A percentile compares a stretch with the other conserved stretches of the same genome.
phyloP scores from a whole-genome alignment of 1,140 invertebrate genomes.

The Acromyrmex heyeri region DNA sequence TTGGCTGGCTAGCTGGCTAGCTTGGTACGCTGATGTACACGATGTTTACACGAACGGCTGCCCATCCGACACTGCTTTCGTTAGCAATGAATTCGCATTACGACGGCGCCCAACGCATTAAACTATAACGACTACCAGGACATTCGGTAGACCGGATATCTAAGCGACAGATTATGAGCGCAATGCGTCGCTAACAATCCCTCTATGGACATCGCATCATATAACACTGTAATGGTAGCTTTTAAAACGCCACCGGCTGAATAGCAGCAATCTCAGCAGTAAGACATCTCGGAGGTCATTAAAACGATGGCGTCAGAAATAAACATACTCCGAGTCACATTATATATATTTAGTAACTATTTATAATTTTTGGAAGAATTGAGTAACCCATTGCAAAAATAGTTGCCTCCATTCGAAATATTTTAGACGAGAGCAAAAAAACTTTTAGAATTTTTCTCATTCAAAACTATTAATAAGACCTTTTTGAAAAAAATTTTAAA shows the following conservation, averaged over 20 bases:
- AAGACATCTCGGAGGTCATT: neutral
- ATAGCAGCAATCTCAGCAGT: neutral
- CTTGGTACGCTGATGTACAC: slow-evolving; percentile 49
- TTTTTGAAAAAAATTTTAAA: too few relatives aligned
- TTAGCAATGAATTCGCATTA: slow-evolving; percentile 82
- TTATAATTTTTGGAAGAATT: too few relatives aligned
- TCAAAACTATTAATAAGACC: too few relatives aligned
- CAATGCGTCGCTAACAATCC: slow-evolving; percentile 1
- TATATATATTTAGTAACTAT: too few relatives aligned
- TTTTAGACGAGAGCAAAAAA: too few relatives aligned
- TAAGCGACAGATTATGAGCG: slow-evolving; percentile 23
- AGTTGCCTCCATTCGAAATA: too few relatives aligned
- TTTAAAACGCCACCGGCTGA: slow-evolving; percentile 6
- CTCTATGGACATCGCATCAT: neutral
- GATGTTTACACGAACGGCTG: slow-evolving; percentile 81
- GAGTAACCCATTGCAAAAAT: too few relatives aligned
- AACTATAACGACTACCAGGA: slow-evolving; percentile 81
- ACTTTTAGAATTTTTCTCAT: too few relatives aligned
- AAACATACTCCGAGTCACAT: neutral
- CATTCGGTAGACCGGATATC: slow-evolving; percentile 74
- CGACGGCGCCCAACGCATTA: slow-evolving; percentile 80
- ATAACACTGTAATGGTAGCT: slow-evolving; percentile 10
- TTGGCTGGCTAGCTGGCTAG: slow-evolving; percentile 2
- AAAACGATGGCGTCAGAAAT: neutral
- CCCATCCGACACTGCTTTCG: slow-evolving; percentile 67